Percentiles rank a stretch among this genome's conserved stretches.
Conservation (phyloP, 2,888 invertebrate genomes). For the Stenotaenia linearis region DNA sequence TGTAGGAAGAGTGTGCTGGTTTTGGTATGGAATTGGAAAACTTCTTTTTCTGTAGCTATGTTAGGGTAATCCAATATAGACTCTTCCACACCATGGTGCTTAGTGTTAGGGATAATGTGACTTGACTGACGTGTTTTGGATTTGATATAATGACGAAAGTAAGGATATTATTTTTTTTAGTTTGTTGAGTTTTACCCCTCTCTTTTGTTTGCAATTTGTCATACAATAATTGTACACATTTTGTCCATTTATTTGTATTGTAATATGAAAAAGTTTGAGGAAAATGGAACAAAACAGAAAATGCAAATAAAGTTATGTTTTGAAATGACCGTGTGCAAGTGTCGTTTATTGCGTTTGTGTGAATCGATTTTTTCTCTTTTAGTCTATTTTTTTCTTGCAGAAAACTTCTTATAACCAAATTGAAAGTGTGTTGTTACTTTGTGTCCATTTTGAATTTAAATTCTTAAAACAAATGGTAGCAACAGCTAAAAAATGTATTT, state of each 20-base stretch:
- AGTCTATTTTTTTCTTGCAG: background rate
- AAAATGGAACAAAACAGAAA: background rate
- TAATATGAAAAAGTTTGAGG: background rate
- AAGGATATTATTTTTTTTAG: background rate
- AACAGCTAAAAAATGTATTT: background rate
- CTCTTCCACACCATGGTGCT: slow-evolving; percentile 2
- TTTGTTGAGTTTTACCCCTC: background rate
- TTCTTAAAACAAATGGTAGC: background rate
- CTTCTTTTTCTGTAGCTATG: background rate
- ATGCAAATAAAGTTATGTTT: background rate
- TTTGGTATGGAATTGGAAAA: background rate
- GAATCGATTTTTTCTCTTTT: background rate
- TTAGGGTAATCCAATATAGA: slow-evolving; percentile 16
- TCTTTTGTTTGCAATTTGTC: background rate
- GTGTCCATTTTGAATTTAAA: background rate
- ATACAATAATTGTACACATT: background rate
- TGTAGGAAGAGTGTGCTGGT: slow-evolving; percentile 15
- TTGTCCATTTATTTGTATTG: background rate
- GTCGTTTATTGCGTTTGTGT: background rate
- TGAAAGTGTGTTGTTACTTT: background rate
- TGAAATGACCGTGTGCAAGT: background rate
- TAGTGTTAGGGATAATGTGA: background rate
- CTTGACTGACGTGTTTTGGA: background rate
- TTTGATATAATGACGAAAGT: background rate
- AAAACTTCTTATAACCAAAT: background rate